Conservation (phyloP, 2,113 vertebrate species). For the Lepus europaeus region DNA sequence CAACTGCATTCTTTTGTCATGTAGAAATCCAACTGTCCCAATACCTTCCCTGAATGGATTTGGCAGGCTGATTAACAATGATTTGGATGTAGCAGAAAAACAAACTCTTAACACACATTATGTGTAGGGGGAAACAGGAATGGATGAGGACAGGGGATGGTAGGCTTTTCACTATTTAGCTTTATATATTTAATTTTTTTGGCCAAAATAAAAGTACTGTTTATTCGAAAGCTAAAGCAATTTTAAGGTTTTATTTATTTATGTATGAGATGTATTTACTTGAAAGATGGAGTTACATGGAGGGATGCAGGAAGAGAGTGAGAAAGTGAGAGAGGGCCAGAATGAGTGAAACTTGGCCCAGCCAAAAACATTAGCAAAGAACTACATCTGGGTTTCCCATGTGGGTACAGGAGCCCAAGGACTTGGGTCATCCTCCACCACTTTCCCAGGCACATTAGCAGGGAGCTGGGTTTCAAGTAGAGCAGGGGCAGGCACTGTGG, state of each 20-base stretch:
- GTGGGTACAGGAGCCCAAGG: no score
- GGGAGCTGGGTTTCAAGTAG: no score
- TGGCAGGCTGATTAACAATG: background rate
- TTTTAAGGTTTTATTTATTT: background rate
- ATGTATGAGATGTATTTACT: no score
- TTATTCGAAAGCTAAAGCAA: constrained; percentile 26
- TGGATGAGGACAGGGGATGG: background rate
- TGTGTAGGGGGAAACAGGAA: background rate
- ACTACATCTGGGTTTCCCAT: no score
- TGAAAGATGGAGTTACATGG: no score
- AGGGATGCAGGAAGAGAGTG: no score
- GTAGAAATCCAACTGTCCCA: background rate
- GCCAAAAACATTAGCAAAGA: no score
- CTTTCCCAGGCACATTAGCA: no score
- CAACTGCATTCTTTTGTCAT: background rate
- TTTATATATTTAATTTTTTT: constrained; percentile 22
- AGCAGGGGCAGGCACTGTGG: no score
- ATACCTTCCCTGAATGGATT: background rate
- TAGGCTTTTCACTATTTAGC: background rate
- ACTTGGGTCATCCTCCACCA: no score
- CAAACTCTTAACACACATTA: constrained; percentile 4
- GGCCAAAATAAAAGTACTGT: background rate
- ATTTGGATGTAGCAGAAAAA: constrained; percentile 16
- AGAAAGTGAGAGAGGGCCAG: no score
- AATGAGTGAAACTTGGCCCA: no score